Percentiles rank a stretch among this genome's conserved stretches.
Evolutionary conservation across 2,797 vertebrate species (phyloP).

Genomic region (Lerista edwardsae): DNA sequence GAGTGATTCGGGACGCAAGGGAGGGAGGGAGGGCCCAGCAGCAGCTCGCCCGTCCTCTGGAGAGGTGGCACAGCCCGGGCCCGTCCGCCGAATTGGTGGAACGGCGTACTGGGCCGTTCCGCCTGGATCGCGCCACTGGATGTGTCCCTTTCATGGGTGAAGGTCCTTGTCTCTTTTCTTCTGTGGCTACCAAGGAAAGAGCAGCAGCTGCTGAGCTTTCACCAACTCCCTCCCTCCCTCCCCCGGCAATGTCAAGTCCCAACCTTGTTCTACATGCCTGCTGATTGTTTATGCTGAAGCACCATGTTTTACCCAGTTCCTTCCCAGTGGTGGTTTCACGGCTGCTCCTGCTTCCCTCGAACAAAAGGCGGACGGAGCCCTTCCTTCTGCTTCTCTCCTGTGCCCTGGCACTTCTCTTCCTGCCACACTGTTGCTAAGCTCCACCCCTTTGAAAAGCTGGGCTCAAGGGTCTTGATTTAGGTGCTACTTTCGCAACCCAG

Average conservation of each 20-base stretch:
- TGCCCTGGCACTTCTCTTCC: background rate
- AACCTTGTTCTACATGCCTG: background rate
- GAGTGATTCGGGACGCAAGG: no score
- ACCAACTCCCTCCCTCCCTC: background rate
- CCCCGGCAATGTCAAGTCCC: background rate
- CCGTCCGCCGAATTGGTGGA: no score
- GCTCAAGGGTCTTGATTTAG: background rate
- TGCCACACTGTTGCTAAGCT: background rate
- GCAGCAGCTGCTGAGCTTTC: background rate
- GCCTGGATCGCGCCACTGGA: no score
- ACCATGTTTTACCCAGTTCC: background rate
- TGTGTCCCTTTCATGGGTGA: background rate
- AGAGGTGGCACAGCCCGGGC: no score
- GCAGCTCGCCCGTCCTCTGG: no score
- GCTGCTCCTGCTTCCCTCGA: background rate
- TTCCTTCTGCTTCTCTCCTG: no score
- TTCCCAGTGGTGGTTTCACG: no score
- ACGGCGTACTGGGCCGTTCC: no score
- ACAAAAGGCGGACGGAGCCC: background rate
- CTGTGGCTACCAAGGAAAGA: slow-evolving; percentile 32
- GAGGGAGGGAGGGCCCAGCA: no score
- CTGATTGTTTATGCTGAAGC: background rate
- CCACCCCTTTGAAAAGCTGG: background rate
- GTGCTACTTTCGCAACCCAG: no score
- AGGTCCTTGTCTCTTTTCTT: background rate